Conservation (phyloP, 1,140 invertebrate species). For the Aphis craccivora region DNA sequence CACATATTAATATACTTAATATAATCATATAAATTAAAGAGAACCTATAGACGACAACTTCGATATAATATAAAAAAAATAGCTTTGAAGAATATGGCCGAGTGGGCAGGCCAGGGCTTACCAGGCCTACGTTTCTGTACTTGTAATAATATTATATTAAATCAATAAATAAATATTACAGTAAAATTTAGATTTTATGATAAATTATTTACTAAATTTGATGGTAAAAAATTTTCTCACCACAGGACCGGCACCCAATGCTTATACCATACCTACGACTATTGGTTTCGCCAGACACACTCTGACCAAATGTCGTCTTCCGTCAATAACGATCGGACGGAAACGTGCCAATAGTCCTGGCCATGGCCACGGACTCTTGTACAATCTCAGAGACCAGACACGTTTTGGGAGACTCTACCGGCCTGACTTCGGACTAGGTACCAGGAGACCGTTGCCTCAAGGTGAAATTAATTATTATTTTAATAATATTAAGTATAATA, state of each 20-base stretch:
- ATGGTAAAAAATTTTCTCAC: neutral
- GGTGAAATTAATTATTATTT: neutral
- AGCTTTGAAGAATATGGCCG: too few species aligned
- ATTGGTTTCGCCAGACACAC: neutral
- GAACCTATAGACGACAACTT: too few species aligned
- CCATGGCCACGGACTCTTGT: neutral
- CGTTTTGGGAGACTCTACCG: constrained; percentile 22
- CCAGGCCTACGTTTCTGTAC: too few species aligned
- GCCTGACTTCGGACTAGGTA: neutral
- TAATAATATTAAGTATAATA: too few species aligned
- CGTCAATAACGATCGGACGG: neutral
- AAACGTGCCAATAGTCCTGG: too few species aligned
- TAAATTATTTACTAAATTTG: too few species aligned
- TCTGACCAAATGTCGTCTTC: neutral
- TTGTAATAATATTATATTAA: too few species aligned
- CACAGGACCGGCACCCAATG: neutral
- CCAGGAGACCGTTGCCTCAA: neutral
- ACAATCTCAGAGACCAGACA: constrained; percentile 21
- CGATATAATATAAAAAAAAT: too few species aligned
- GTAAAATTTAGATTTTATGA: neutral
- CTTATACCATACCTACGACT: neutral
- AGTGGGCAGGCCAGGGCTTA: too few species aligned
- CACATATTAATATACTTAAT: too few species aligned
- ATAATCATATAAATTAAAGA: too few species aligned
- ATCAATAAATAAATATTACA: neutral